Base-by-base conservation (phyloP, 2,113 vertebrate species). In the Cryptotis parvus region DNA sequence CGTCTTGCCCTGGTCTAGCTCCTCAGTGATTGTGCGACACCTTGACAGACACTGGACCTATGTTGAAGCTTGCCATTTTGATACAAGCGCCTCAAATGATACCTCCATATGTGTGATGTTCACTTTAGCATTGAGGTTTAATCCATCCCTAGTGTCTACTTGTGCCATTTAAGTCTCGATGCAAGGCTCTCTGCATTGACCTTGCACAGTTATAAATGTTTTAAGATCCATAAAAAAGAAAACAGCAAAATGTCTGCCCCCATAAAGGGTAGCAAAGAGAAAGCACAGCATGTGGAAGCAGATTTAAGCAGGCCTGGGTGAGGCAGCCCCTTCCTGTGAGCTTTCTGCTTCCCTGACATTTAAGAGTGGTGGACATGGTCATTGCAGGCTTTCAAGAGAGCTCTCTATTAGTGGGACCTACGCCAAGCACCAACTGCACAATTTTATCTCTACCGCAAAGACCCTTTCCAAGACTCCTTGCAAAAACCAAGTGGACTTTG, bases 161-260 rank as follows among this genome's bases (percentile, higher is more conserved):
- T 86, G 92, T 27, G 78, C 43, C 6, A 78, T 92, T 95, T 93
- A 90, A 61, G 90, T 90, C 89, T 86, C 55, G 6, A 78, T 65
- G 92, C 94, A 89, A 82, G 92, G 89, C 92, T 96, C 90, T 93
- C 90, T 92, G 45, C 88, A 66, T 92, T 94, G 96, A 96, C 96
- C 96, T 97, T 95, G 94, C 37, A 81, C 82, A 87, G 94, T 95
- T 95, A 96, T 94, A 94, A 96, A 94, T 96, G 93, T 96, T 96
- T 97, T 93, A 97, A 84, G 76, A 94, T 91, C 95, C 90, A 95
- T 96, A 77, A 91, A 94, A 93, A 68, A 94, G 94, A 87, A 94
- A 84, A 87, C 18, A 58, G 55, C 18, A 91, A 94, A 95, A 86
- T 83, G 70, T 72, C 22, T 0, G 1, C 37, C 29, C 75, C 88